phyloP scores from a whole-genome alignment of 2,797 vertebrate species.

The Sebastes miniatus region DNA sequence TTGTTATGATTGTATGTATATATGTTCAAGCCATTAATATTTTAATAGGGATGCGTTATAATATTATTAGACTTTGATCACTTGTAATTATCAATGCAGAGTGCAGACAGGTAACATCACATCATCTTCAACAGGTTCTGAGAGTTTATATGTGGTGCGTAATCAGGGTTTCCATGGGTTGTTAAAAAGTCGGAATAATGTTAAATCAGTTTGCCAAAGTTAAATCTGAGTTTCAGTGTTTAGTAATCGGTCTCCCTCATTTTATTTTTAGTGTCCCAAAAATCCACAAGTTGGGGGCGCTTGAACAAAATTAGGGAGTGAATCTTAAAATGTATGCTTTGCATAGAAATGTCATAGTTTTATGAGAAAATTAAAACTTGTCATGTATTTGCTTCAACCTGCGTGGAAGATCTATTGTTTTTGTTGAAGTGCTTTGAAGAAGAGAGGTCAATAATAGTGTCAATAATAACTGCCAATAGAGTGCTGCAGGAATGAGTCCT shows the following conservation, averaged over 20 bases:
- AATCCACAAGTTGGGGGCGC: neutral
- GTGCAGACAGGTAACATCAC: neutral
- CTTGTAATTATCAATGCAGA: neutral
- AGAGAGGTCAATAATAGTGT: no score
- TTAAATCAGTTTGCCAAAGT: slow-evolving; percentile 45
- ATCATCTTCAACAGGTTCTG: neutral
- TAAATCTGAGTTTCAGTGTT: slow-evolving; percentile 7
- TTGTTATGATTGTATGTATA: slow-evolving; percentile 45
- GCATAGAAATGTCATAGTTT: slow-evolving; percentile 38
- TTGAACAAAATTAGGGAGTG: neutral
- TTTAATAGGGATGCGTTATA: slow-evolving; percentile 32
- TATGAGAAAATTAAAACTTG: slow-evolving; percentile 37
- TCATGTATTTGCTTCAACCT: slow-evolving; percentile 10
- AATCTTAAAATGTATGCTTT: slow-evolving; percentile 3
- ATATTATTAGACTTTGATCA: slow-evolving; percentile 21
- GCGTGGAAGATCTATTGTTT: neutral
- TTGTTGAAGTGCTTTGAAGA: neutral
- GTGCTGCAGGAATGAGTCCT: no score
- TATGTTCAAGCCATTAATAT: slow-evolving; percentile 15
- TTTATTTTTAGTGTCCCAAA: neutral
- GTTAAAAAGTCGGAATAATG: neutral
- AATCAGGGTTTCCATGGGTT: neutral
- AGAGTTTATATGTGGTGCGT: neutral
- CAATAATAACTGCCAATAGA: no score
- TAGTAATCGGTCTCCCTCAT: neutral